These are phyloP conservation scores for Acropora yongei DNA, from an alignment of 64 coral and sea anemone species.

Conservation along the genomic window DNA sequence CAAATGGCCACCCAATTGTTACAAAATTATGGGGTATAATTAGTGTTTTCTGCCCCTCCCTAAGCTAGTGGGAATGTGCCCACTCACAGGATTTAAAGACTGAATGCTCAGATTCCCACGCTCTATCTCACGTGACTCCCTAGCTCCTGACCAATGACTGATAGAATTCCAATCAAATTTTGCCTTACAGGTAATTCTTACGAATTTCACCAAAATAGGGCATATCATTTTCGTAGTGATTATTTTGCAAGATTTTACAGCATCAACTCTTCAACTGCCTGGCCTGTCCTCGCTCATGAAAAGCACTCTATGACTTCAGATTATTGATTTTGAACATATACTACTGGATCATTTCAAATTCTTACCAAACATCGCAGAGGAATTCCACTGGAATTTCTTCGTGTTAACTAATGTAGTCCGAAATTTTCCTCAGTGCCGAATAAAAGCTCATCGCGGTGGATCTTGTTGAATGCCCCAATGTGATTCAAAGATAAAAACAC, in stretches of 20 bases:
- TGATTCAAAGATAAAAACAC: too few species aligned
- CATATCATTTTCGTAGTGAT: neutral
- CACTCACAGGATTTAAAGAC: conserved; percentile 61
- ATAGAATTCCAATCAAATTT: neutral
- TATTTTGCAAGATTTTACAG: neutral
- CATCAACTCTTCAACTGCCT: neutral
- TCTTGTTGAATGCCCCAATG: too few species aligned
- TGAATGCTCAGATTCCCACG: conserved; percentile 48
- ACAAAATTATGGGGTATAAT: neutral
- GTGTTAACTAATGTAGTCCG: neutral
- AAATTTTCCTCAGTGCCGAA: neutral
- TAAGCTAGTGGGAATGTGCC: conserved; percentile 1
- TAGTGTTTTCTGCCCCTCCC: neutral
- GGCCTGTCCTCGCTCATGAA: neutral
- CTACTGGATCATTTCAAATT: neutral
- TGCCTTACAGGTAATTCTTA: neutral
- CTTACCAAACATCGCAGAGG: neutral
- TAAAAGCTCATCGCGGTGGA: too few species aligned
- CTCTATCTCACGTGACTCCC: conserved; percentile 39
- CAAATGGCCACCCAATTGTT: neutral
- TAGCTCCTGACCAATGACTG: neutral
- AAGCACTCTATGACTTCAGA: neutral
- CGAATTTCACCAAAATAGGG: neutral
- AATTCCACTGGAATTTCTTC: neutral
- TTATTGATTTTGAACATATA: conserved; percentile 1